Evolutionary conservation across 2,113 vertebrate species (phyloP), one percentile per base, ranked within the genome.

Genomic region (Caranx melampygus): DNA sequence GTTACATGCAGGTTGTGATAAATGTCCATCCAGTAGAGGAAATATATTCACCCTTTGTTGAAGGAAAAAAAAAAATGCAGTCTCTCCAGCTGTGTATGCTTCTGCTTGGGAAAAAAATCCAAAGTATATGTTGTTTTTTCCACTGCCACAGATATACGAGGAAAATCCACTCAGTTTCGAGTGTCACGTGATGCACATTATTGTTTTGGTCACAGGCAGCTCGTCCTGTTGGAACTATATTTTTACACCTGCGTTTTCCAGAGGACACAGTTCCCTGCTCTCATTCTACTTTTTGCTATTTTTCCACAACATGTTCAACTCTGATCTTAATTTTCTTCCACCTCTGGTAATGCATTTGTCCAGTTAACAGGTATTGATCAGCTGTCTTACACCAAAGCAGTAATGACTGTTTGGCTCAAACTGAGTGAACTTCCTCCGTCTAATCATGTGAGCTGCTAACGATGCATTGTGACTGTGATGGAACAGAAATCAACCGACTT

Each of bases 401-500:
- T 18, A 34, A 34, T 10, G 1, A 3, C 18, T 59, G 57, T 69
- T 34, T 57, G 54, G 9, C 49, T 67, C n/a, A 42, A 40, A 69
- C 69, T 70, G 54, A 83, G 49, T 77, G 64, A 72, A 21, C 71
- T 82, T 66, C 64, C 34, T 26, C 64, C 5, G 10, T 70, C 68
- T n/a, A 42, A 18, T 58, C 5, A 20, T 35, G 33, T 72, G 21
- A 71, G 45, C 33, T 64, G 21, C 70, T 76, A 42, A 65, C n/a
- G 40, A 73, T 84, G 61, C 75, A 78, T 71, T 63, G 61, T 87
- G 59, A 85, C 88, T 55, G 58, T 83, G 54, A 45, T 67, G 47
- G 47, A 65, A 42, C 64, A 55, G 49, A 75, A 20, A 54, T 79
- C 63, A 26, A 42, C 47, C 61, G 60, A 37, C n/a, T 67, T 60